Percentiles rank a stretch among this genome's conserved stretches.
These are phyloP conservation scores for Crocuta crocuta DNA, from an alignment of 2,113 vertebrate species.

Conservation along the genomic window DNA sequence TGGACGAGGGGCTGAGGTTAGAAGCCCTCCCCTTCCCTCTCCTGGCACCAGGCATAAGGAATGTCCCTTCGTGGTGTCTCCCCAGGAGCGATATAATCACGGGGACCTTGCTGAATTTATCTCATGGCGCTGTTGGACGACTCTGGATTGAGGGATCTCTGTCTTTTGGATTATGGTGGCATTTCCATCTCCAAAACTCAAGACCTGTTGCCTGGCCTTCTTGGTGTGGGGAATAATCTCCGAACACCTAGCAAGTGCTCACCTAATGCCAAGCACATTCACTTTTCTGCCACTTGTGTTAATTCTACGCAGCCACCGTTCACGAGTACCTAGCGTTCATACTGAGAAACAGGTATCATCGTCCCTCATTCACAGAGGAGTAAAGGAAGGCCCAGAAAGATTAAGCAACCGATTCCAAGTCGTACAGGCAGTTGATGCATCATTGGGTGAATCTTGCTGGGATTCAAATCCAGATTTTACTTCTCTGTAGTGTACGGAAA, in stretches of 20 bases:
- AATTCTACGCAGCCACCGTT: rapidly evolving
- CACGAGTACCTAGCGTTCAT: rapidly evolving
- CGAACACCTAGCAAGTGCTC: rapidly evolving
- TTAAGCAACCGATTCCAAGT: background rate
- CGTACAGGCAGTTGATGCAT: rapidly evolving
- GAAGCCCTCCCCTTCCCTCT: background rate
- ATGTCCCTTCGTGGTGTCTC: background rate
- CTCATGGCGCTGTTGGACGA: rapidly evolving
- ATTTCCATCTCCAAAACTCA: background rate
- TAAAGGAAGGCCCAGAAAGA: background rate
- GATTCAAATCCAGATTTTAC: background rate
- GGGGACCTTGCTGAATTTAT: background rate
- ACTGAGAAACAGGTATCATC: too few species aligned
- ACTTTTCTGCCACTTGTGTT: background rate
- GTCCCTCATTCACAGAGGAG: rapidly evolving
- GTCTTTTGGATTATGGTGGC: background rate
- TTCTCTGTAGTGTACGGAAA: background rate
- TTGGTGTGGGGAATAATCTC: background rate
- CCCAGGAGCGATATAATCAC: background rate
- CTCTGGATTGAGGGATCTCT: background rate
- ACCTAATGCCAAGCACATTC: rapidly evolving
- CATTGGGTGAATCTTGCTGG: background rate
- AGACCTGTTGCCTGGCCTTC: background rate
- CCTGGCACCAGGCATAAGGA: background rate
- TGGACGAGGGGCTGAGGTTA: background rate